These are phyloP conservation scores for Anoura caudifer DNA, from an alignment of 2,113 vertebrate genomes.

Conservation along the genomic window DNA sequence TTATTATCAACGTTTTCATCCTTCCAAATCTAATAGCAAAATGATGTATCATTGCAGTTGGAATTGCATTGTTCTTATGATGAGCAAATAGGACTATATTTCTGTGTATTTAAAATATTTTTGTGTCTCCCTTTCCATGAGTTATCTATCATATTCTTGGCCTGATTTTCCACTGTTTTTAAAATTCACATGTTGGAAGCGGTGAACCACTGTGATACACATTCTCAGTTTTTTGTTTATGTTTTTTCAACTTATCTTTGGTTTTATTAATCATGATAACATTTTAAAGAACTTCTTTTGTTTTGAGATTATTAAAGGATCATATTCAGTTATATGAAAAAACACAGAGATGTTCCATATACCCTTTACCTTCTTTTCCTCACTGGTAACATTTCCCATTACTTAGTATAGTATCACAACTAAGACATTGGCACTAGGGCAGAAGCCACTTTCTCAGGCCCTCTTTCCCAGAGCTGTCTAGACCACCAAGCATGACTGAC, in stretches of 20 bases:
- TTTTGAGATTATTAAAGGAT: background rate
- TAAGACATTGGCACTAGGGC: background rate
- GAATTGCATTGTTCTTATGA: background rate
- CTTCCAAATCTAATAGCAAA: background rate
- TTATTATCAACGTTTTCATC: constrained; percentile 15
- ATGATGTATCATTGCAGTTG: background rate
- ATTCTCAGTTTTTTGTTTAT: background rate
- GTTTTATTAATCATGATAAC: background rate
- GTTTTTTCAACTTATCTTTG: background rate
- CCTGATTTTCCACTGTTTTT: background rate
- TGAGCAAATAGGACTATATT: background rate
- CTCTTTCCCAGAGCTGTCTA: too few species aligned
- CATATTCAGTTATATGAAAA: background rate
- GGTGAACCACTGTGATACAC: background rate
- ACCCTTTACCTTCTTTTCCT: background rate
- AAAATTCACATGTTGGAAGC: background rate
- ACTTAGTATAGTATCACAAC: background rate
- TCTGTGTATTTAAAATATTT: background rate
- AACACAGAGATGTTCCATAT: background rate
- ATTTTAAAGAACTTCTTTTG: background rate
- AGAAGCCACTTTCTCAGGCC: too few species aligned
- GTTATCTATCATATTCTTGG: background rate
- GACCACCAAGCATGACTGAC: too few species aligned
- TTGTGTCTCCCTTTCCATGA: background rate
- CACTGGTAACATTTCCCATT: background rate